Evolutionary conservation across 2,797 vertebrate genomes (phyloP).

Genomic region (Ceyx erithaca): DNA sequence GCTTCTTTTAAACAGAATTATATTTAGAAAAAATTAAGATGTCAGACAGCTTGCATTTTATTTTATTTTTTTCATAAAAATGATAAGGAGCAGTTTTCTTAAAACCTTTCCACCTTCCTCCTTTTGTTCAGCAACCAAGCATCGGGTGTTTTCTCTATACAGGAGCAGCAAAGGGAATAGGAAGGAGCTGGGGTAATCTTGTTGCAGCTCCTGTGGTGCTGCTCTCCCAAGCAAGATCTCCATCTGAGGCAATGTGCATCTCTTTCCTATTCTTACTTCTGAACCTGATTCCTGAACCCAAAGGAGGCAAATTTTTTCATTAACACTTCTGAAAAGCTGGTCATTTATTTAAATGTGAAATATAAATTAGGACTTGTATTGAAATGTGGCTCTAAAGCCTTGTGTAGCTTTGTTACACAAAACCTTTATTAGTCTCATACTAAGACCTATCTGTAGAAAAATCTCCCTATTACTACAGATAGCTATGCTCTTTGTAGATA

Average conservation of each 20-base stretch:
- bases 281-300: neutral
- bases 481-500: conserved; percentile 48
- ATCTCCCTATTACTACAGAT: conserved; percentile 41
- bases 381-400: conserved; percentile 26
- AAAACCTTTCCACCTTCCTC: neutral
- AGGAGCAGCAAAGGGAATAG: neutral
- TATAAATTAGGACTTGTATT: conserved; percentile 26
- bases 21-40: neutral
- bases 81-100: neutral
- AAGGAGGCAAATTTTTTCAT: neutral
- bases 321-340: conserved; percentile 5
- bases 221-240: neutral
- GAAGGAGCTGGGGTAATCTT: neutral
- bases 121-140: neutral
- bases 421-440: conserved; percentile 48
- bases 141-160: accelerated
- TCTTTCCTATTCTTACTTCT: neutral
- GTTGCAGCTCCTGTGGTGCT: neutral
- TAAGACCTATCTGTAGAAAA: neutral
- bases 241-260: accelerated
- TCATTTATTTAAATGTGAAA: conserved; percentile 48
- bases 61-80: neutral
- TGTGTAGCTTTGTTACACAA: neutral
- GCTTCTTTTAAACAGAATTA: neutral
- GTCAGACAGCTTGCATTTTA: neutral